Base-by-base conservation (phyloP, 2,888 invertebrate species). In the Holacanthella duospinosa region DNA sequence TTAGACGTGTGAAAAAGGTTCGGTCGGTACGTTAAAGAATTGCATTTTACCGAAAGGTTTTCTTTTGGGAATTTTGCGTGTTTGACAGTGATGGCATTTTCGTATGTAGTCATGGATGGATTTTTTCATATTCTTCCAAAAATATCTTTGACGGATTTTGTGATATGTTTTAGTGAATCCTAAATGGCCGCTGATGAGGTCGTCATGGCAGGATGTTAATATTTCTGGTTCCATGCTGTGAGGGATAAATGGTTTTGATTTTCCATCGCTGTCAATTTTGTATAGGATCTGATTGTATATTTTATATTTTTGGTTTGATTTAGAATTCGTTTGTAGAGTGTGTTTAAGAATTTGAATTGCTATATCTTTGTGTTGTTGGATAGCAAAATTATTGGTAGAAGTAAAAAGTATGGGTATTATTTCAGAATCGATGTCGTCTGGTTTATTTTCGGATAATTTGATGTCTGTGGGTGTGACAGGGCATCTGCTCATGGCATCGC, bases 1-100 rank as follows among this genome's bases (percentile, higher is more conserved):
- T 2, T 67, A 57, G 2, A 71, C 53, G 29, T 66, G 61, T 29
- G 73, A 66, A 65, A 72, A 72, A 9, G 73, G 69, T 55, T 27
- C 1, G 3, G 2, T 19, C 4, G 65, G 62, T 25, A 57, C 28
- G 12, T n/a, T 24, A 28, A 68, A 59, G 16, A 60, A 61, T 43
- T 64, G 24, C 27, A 68, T 28, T 24, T 63, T 28, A 3, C 68
- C 68, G 1, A 9, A 56, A 44, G 29, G 29, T 43, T 44, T 36
- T 16, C 58, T 64, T 55, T 26, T 55, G 16, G 59, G 59, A 9
- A 55, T 25, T 59, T 63, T 63, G 4, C 55, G 27, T n/a, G 3
- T 12, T 19, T 58, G 59, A 29, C 63, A 63, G 2, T 25, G 28
- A 1, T 44, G 27, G 29, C 63, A 60, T 1, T n/a, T 43, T 29